Conservation (phyloP, 2,113 vertebrate genomes). For the Bubalus kerabau region DNA sequence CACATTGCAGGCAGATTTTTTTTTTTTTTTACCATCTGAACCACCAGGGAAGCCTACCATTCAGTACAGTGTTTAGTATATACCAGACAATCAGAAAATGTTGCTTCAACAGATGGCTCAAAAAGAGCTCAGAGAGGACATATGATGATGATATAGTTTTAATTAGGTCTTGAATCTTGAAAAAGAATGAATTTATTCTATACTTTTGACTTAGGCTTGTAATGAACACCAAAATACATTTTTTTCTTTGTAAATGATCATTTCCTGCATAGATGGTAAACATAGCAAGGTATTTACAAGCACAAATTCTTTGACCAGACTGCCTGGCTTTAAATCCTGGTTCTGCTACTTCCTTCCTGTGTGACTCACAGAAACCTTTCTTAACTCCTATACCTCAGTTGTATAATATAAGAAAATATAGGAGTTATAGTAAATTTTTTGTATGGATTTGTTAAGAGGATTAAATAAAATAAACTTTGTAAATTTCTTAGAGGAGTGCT, state of each 20-base stretch:
- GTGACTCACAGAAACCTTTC: background rate
- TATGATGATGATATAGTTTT: background rate
- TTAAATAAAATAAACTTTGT: background rate
- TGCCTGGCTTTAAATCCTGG: background rate
- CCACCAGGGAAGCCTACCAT: background rate
- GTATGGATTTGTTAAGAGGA: background rate
- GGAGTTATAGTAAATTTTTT: background rate
- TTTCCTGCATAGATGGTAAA: background rate
- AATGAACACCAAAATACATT: background rate
- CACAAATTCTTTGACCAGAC: background rate
- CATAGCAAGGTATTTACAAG: background rate
- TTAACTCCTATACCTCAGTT: background rate
- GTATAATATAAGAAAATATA: background rate
- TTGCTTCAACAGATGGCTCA: background rate
- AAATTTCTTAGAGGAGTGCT: background rate
- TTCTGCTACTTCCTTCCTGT: background rate
- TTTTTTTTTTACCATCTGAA: background rate
- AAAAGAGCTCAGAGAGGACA: background rate
- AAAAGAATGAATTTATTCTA: background rate
- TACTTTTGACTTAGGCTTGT: background rate
- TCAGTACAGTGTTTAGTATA: background rate
- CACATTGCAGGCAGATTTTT: background rate
- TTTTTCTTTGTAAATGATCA: background rate
- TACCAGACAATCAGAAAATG: background rate
- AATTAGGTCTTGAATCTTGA: background rate